These are phyloP conservation scores for Theretra japonica DNA, from an alignment of 2,888 invertebrate species.

Conservation along the genomic window DNA sequence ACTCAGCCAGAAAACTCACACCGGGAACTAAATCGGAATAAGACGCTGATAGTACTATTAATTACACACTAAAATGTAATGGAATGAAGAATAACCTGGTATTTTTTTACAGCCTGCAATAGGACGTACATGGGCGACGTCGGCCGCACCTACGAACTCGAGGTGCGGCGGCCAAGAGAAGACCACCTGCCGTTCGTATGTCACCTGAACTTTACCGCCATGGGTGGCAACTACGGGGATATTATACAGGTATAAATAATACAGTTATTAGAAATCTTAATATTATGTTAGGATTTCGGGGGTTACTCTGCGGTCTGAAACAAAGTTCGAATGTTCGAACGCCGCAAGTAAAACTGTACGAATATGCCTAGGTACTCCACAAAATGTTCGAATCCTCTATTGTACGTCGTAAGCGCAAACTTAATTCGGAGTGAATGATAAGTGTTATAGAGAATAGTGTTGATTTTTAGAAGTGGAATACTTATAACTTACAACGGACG, in stretches of 20 bases:
- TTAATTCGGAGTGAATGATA: too few species aligned
- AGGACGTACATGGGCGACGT: constrained; percentile 92
- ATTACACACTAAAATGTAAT: neutral
- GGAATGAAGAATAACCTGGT: neutral
- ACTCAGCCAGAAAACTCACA: too few species aligned
- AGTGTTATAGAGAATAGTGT: too few species aligned
- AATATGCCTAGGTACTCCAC: too few species aligned
- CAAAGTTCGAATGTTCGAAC: too few species aligned
- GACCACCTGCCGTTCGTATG: constrained; percentile 92
- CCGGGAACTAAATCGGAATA: too few species aligned
- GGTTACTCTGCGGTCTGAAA: too few species aligned
- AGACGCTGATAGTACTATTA: neutral
- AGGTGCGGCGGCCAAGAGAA: constrained; percentile 90
- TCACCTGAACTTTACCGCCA: constrained; percentile 93
- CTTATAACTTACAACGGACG: too few species aligned
- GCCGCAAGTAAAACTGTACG: too few species aligned
- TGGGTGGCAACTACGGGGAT: constrained; percentile 90
- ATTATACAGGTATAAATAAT: constrained; percentile 86
- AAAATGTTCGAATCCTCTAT: too few species aligned
- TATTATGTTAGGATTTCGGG: neutral
- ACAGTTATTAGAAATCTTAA: neutral
- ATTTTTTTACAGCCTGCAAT: constrained; percentile 89
- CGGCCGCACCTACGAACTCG: constrained; percentile 91
- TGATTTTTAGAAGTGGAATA: too few species aligned
- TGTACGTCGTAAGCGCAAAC: too few species aligned